Base-by-base conservation (phyloP, 2,888 invertebrate genomes). In the Anodontia alba region DNA sequence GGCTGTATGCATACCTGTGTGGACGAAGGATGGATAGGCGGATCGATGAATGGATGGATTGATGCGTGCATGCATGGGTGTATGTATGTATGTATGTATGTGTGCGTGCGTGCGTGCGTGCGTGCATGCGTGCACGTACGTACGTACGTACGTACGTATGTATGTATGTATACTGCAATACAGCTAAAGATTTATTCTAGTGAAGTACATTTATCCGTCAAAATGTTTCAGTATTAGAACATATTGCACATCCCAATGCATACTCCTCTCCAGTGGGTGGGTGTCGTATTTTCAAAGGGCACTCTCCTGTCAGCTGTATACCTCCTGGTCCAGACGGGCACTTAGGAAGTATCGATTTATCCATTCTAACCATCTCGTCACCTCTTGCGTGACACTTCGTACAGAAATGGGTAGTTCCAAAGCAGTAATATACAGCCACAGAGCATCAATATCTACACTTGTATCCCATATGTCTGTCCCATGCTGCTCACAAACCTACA, bases 361-460 rank as follows among this genome's bases (percentile, higher is more conserved):
- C 26, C 89, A 98, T 97, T 94, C 97, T 97, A 57, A 98, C 98
- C 87, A 99, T 96, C 31, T 98, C 96, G 94, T 99, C 98, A 94
- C 99, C 99, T 95, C 99, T 99, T 91, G 98, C 98, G 95, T 99
- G 99, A 93, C 99, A 99, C 0, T 98, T 96, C 94, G 98, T 98
- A 95, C 99, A 99, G 95, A 99, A 99, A 95, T 99, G 99, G 0
- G 99, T 99, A 0, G 98, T 98, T 72, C 99, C 99, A 95, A 99
- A 99, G 94, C 99, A 99, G 95, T 99, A 99, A 95, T 98, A 99
- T 20, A 99, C 98, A 0, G 99, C 99, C 80, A 99, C 98, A 57
- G 98, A 98, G 95, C 99, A 99, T 95, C 99, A 99, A 94, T 98
- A 99, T 68, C 99, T 97, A 94, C 99, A 99, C 95, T 99, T 99